Percentiles rank a stretch among this genome's conserved stretches.
These are phyloP conservation scores for Anastatus disparis DNA, from an alignment of 1,140 invertebrate species.

Conservation along the genomic window DNA sequence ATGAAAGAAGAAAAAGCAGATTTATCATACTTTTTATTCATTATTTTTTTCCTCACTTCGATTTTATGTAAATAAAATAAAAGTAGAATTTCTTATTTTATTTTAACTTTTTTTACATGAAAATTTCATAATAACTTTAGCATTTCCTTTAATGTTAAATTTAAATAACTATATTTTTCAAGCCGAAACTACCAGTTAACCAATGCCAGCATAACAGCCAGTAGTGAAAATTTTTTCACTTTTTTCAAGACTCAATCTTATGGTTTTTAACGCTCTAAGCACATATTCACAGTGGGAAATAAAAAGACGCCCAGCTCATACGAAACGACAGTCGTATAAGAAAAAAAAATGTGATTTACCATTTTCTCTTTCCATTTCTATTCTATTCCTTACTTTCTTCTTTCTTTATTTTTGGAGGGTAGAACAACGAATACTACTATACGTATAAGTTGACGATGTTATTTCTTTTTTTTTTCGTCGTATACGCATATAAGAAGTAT, in stretches of 20 bases:
- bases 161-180: no score
- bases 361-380: not conserved
- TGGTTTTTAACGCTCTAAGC: not conserved
- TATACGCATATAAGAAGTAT: not conserved
- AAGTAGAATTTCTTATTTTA: no score
- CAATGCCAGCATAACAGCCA: not conserved
- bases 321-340: slow-evolving; percentile 22
- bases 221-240: not conserved
- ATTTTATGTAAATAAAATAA: no score
- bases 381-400: not conserved
- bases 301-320: slow-evolving; percentile 19
- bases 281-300: not conserved
- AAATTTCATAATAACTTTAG: no score
- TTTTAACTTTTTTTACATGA: no score
- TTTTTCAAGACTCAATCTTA: slow-evolving; percentile 3
- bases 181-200: not conserved
- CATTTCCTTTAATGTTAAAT: no score
- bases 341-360: slow-evolving; percentile 9
- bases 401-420: slow-evolving; percentile 11
- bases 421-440: no score
- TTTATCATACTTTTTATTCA: no score
- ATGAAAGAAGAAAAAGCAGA: no score
- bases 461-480: slow-evolving; percentile 15
- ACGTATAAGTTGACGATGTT: not conserved
- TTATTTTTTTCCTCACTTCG: no score